Conservation (phyloP, 2,888 invertebrate genomes). For the Pimpla rufipes region DNA sequence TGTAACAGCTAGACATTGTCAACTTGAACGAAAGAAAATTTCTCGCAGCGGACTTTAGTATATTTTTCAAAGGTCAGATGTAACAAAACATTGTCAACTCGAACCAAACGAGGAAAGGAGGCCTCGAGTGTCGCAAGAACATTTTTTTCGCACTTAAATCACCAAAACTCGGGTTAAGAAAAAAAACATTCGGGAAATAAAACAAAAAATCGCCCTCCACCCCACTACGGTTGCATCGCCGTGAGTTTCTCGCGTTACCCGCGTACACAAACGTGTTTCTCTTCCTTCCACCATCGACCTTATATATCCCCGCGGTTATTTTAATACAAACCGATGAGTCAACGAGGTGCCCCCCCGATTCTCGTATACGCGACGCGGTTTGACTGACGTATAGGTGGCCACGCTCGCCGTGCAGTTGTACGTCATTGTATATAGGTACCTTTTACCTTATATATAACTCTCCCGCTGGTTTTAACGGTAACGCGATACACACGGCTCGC, state of each 20-base stretch:
- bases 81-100: no score
- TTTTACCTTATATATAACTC: conserved; percentile 37
- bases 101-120: no score
- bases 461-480: conserved; percentile 52
- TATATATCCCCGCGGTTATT: conserved; percentile 7
- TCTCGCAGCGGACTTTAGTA: no score
- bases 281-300: neutral
- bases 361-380: conserved; percentile 6
- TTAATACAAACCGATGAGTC: conserved; percentile 36
- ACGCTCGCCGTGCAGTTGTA: neutral
- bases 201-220: no score
- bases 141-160: neutral
- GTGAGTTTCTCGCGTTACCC: no score
- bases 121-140: no score
- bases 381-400: conserved; percentile 26
- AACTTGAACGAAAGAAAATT: no score
- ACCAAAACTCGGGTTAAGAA: neutral
- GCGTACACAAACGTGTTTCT: neutral
- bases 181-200: neutral
- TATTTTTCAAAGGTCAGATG: no score
- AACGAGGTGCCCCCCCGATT: conserved; percentile 4
- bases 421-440: conserved; percentile 20
- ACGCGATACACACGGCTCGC: conserved; percentile 46
- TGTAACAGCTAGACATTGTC: no score
- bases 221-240: no score